Evolutionary conservation across 1,140 invertebrate species (phyloP).

Genomic region (Pogonognathellus flavescens): DNA sequence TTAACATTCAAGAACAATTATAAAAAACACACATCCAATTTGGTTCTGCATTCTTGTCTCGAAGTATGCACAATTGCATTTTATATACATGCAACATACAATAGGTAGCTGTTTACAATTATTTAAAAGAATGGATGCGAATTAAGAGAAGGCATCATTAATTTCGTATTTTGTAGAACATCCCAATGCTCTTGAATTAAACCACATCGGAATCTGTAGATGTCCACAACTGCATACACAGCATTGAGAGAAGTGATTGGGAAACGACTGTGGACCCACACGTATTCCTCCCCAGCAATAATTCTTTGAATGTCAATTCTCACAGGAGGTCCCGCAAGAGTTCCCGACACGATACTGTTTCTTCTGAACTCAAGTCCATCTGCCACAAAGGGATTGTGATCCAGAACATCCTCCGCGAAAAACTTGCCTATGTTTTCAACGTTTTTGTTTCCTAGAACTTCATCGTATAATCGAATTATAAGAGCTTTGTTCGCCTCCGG

Average conservation of each 20-base stretch:
- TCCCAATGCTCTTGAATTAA: constrained; percentile 49
- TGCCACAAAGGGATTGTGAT: constrained; percentile 21
- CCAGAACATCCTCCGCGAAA: background rate
- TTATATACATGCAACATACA: too few species aligned
- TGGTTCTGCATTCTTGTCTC: too few species aligned
- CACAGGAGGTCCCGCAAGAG: background rate
- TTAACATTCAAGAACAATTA: too few species aligned
- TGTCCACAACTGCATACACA: background rate
- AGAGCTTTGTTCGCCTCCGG: background rate
- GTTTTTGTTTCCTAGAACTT: background rate
- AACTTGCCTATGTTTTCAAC: background rate
- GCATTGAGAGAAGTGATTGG: background rate
- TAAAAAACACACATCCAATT: too few species aligned
- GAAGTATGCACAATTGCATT: too few species aligned
- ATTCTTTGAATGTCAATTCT: background rate
- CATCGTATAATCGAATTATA: background rate
- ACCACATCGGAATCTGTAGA: constrained; percentile 29
- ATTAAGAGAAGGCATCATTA: background rate
- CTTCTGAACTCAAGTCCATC: background rate
- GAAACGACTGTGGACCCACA: background rate
- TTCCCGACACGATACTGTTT: background rate
- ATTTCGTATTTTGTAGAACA: background rate
- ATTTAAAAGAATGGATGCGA: constrained; percentile 3
- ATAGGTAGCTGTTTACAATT: too few species aligned
- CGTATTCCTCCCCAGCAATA: background rate